phyloP scores from a whole-genome alignment of 2,888 invertebrate genomes.

The Diarsia mendica region DNA sequence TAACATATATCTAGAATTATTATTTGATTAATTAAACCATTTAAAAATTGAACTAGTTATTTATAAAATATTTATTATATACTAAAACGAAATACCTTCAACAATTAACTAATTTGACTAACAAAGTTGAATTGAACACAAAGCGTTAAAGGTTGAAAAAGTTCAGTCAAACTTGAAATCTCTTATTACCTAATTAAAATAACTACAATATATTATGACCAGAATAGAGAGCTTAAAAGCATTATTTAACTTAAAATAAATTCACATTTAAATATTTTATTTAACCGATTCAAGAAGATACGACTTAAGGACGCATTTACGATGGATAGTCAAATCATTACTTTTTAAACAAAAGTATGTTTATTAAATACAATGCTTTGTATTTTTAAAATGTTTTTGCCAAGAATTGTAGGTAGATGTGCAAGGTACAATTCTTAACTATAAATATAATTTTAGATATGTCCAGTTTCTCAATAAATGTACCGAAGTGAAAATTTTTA shows the following conservation, averaged over 20 bases:
- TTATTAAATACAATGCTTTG: no score
- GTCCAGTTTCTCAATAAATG: no score
- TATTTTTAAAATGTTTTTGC: no score
- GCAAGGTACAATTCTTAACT: no score
- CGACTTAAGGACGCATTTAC: no score
- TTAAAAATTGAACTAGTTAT: background rate
- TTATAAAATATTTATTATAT: slow-evolving; percentile 23
- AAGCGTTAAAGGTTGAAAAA: slow-evolving; percentile 17
- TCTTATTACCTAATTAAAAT: slow-evolving; percentile 16
- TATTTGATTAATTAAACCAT: slow-evolving; percentile 7
- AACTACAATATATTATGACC: slow-evolving; percentile 58
- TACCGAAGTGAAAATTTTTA: no score
- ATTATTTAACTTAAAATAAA: slow-evolving; percentile 17
- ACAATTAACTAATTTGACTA: slow-evolving; percentile 13
- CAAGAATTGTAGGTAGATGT: no score
- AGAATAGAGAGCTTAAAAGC: slow-evolving; percentile 65
- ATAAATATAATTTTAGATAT: no score
- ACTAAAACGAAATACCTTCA: slow-evolving; percentile 6
- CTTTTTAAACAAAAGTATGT: no score
- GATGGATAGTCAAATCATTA: no score
- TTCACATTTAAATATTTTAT: background rate
- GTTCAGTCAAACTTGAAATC: slow-evolving; percentile 48
- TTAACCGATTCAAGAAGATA: slow-evolving; percentile 23
- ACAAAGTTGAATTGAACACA: slow-evolving; percentile 37
- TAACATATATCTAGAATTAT: slow-evolving; percentile 9